A percentile compares a stretch with the other conserved stretches of the same genome.
Evolutionary conservation across 2,113 vertebrate species (phyloP).

Genomic region (Nycticryphes semicollaris): DNA sequence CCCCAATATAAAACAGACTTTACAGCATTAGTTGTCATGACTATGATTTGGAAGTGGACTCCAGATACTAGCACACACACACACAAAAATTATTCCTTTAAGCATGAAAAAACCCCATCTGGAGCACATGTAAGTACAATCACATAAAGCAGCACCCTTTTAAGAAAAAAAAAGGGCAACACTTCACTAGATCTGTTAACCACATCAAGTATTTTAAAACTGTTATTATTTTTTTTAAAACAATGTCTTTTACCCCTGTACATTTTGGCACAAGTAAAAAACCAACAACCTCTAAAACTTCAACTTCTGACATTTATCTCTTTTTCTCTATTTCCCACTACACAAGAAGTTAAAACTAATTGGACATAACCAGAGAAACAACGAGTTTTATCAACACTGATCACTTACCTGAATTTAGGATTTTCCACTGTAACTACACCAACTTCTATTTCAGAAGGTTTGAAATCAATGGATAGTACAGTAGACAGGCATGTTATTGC

Average conservation of each 20-base stretch:
- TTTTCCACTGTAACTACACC: conserved; percentile 91
- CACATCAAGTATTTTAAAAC: not conserved
- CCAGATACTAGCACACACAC: not conserved
- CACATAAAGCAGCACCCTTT: not conserved
- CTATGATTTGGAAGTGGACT: not conserved
- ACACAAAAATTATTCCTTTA: not conserved
- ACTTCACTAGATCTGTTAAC: not conserved
- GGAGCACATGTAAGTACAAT: not conserved
- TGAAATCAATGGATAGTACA: conserved; percentile 96
- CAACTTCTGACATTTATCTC: not conserved
- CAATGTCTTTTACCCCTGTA: not conserved
- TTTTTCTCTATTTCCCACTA: not conserved
- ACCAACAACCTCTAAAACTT: not conserved
- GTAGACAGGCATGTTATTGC: conserved; percentile 95
- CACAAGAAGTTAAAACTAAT: not conserved
- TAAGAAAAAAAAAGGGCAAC: not conserved
- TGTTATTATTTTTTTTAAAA: not conserved
- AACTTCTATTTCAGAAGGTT: conserved; percentile 95
- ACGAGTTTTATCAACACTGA: not conserved
- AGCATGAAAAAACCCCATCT: not conserved
- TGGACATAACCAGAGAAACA: not conserved
- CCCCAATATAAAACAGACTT: not conserved
- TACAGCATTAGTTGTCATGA: not conserved
- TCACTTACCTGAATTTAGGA: conserved; percentile 90
- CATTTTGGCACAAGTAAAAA: not conserved